Evolutionary conservation across 2,888 invertebrate species (phyloP).

Genomic region (Cheilosia soror): DNA sequence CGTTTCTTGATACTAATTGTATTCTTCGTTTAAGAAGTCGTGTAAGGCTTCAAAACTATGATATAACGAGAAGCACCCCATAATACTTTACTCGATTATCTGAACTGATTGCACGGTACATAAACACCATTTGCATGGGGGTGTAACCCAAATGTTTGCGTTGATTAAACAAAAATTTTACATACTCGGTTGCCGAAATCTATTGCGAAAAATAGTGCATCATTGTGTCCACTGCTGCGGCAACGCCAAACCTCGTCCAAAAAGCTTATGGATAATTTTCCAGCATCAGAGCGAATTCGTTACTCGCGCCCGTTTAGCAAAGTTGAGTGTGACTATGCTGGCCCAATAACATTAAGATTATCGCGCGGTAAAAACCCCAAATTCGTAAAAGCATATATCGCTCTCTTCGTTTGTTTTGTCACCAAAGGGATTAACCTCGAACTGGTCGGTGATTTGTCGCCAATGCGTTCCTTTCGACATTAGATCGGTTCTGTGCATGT

Average conservation of each 20-base stretch:
- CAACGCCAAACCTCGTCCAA: background rate
- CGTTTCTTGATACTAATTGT: too few species aligned
- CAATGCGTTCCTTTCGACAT: background rate
- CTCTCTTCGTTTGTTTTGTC: too few species aligned
- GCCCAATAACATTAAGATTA: too few species aligned
- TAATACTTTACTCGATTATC: background rate
- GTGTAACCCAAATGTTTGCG: background rate
- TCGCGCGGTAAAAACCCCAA: too few species aligned
- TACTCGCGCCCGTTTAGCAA: too few species aligned
- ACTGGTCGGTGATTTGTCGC: too few species aligned
- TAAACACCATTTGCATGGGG: background rate
- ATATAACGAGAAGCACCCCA: background rate
- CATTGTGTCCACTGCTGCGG: conserved; percentile 28
- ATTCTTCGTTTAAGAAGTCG: too few species aligned
- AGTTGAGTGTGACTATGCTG: too few species aligned
- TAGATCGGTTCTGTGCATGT: conserved; percentile 1
- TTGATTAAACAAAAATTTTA: conserved; percentile 17
- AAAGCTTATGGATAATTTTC: conserved; percentile 26
- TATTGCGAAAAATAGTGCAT: conserved; percentile 15
- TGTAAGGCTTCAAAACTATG: background rate
- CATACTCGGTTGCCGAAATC: conserved; percentile 28
- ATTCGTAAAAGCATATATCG: too few species aligned
- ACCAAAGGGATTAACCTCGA: too few species aligned
- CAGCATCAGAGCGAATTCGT: too few species aligned
- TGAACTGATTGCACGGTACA: background rate